Evolutionary conservation across 2,113 vertebrate species (phyloP), one percentile per base, ranked within the genome.

Genomic region (Suncus etruscus): DNA sequence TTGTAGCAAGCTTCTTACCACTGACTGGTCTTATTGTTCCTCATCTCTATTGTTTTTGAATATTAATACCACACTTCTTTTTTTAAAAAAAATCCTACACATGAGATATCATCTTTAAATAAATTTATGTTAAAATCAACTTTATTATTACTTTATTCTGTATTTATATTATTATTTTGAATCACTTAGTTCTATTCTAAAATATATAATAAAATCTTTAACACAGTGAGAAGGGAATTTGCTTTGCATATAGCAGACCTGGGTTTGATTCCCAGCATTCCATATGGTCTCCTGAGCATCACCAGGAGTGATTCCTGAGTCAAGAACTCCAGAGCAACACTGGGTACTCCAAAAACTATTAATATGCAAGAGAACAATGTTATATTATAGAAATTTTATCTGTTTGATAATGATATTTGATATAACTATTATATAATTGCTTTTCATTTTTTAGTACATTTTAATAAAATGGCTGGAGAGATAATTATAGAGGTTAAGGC

Each of bases 301-400:
- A 39, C 39, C 39, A 39, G 39, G 39, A 39, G 39, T 39, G 39
- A 39, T 39, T 39, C 39, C 39, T 39, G 39, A 39, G 39, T 39
- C 39, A 39, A 39, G 39, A 39, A 39, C 39, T 5, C 39, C 39
- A 39, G 39, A 39, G 39, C 39, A 39, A 39, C 39, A 39, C 39
- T 39, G 39, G 39, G 39, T 39, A 39, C 5, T 39, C 39, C 39
- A 39, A 39, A 39, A 39, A 39, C 39, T 39, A 39, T 39, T 39
- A 39, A 39, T 39, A 39, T 39, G 39, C 39, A 39, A 39, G 5
- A 39, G 39, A 39, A 12, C 51, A 10, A 54, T 10, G 11, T 7
- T 39, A 66, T 76, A 84, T 83, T 92, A 61, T 66, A 83, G 82
- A 29, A 48, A 90, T 66, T 91, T 91, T 91, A 92, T 76, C 78